phyloP scores from a whole-genome alignment of 1,140 invertebrate species.

The Conopomorpha cramerella region DNA sequence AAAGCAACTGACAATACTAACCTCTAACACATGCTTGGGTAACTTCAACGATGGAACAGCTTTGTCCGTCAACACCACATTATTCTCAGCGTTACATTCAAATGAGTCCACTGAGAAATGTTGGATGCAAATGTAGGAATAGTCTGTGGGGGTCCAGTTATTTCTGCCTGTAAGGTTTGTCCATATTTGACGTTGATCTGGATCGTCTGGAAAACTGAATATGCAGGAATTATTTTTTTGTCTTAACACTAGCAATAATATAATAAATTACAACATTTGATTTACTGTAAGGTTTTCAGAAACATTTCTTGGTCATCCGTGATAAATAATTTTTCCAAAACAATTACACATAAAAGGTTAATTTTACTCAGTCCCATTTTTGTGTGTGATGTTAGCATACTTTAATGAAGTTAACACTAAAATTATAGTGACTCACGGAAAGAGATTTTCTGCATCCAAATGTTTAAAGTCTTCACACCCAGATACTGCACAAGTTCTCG shows the following conservation, averaged over 20 bases:
- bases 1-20: conserved; percentile 14
- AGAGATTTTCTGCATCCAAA: conserved; percentile 34
- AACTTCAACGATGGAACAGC: conserved; percentile 42
- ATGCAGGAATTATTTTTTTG: too few species aligned
- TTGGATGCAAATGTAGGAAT: conserved; percentile 45
- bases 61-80: conserved; percentile 30
- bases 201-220: conserved; percentile 43
- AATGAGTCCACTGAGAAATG: conserved; percentile 49
- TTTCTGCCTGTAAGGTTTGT: conserved; percentile 44
- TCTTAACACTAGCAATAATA: too few species aligned
- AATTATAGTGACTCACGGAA: too few species aligned
- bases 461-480: conserved; percentile 49
- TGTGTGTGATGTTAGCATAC: too few species aligned
- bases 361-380: too few species aligned
- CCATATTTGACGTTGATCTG: conserved; percentile 34
- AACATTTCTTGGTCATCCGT: too few species aligned
- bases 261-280: too few species aligned
- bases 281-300: too few species aligned
- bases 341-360: too few species aligned
- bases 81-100: conserved; percentile 23
- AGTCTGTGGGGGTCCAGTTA: conserved; percentile 49
- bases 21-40: conserved; percentile 47
- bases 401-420: too few species aligned
- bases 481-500: conserved; percentile 43
- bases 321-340: too few species aligned